phyloP scores from a whole-genome alignment of 2,888 invertebrate genomes.

The Fissipunctia ypsillon region DNA sequence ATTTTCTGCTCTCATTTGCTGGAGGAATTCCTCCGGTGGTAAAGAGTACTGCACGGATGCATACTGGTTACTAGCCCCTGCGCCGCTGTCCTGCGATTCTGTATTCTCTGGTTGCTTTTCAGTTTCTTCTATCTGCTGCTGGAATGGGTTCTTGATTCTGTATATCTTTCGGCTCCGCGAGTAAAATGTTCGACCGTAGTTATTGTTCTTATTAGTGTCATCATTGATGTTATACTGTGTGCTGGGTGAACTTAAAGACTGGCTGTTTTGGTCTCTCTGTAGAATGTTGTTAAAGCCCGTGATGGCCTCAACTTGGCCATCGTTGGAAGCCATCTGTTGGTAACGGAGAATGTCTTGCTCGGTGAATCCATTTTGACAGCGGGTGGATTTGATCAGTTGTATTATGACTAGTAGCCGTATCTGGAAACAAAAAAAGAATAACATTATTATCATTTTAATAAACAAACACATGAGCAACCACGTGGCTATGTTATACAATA shows the following conservation, averaged over 20 bases:
- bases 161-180: constrained; percentile 83
- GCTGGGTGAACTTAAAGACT: constrained; percentile 79
- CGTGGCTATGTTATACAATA: not conserved
- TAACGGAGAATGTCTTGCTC: constrained; percentile 83
- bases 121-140: constrained; percentile 79
- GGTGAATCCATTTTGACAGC: constrained; percentile 85
- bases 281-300: constrained; percentile 80
- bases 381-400: constrained; percentile 76
- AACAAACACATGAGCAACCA: not conserved
- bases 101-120: constrained; percentile 71
- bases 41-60: constrained; percentile 87
- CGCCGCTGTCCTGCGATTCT: constrained; percentile 80
- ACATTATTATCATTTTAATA: not conserved
- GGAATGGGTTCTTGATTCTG: constrained; percentile 87
- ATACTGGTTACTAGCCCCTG: constrained; percentile 89
- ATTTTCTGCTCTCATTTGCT: constrained; percentile 84
- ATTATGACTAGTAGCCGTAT: constrained; percentile 87
- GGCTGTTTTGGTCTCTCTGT: constrained; percentile 81
- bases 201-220: constrained; percentile 79
- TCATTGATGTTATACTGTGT: constrained; percentile 80
- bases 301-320: constrained; percentile 79
- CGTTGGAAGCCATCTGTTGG: constrained; percentile 80
- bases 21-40: constrained; percentile 88
- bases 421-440: constrained; percentile 79
- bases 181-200: constrained; percentile 78